Conservation (phyloP, 2,888 invertebrate genomes). For the Microctonus brassicae region DNA sequence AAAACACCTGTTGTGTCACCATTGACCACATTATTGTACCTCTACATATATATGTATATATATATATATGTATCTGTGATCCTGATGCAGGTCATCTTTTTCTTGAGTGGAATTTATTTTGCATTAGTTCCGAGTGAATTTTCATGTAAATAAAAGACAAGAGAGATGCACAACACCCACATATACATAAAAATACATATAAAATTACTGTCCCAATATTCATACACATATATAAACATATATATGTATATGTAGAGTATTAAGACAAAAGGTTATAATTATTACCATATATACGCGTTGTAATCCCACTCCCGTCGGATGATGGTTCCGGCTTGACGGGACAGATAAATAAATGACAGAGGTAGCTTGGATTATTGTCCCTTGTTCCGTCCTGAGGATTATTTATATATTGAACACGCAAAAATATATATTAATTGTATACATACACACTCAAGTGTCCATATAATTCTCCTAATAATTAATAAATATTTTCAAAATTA, state of each 20-base stretch:
- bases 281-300: conserved; percentile 66
- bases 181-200: background rate
- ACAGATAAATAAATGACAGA: conserved; percentile 50
- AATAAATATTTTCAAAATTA: too few relatives aligned
- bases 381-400: conserved; percentile 67
- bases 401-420: conserved; percentile 68
- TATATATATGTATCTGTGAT: too few relatives aligned
- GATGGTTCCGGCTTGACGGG: conserved; percentile 34
- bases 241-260: conserved; percentile 18
- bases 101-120: conserved; percentile 56
- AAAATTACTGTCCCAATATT: background rate
- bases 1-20: conserved; percentile 58
- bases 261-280: conserved; percentile 66
- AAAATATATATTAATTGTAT: conserved; percentile 61
- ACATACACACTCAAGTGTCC: conserved; percentile 50
- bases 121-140: conserved; percentile 66
- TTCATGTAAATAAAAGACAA: conserved; percentile 52
- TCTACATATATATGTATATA: too few relatives aligned
- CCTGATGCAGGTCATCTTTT: conserved; percentile 21
- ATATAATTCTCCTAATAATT: too few relatives aligned
- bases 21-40: too few relatives aligned
- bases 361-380: conserved; percentile 59
- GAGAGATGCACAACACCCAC: background rate
- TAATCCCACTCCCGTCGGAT: conserved; percentile 57
- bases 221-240: background rate